Base-by-base conservation (phyloP, 1,140 invertebrate species). In the Lepidotrigona ventralis region DNA sequence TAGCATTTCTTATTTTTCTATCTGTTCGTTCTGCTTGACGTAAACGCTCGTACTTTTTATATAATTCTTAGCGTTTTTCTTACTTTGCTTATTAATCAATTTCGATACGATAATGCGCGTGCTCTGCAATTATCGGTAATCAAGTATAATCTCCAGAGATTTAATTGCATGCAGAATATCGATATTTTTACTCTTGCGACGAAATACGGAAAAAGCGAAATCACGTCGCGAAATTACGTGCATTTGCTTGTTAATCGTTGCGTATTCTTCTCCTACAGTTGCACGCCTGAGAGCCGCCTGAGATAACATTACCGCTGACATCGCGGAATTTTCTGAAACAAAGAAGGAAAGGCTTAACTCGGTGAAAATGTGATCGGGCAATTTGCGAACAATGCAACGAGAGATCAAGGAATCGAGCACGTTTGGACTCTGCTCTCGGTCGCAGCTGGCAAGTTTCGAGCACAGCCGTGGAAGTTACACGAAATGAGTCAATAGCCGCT, bases 401-500 rank as follows among this genome's bases (percentile, higher is more conserved):
- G 53, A 9, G 69, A 54, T 81, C 79, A 54, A 29, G 39, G 69
- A 79, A 74, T 82, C 64, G 56, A 56, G 33, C 72, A 15, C 33
- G 68, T 75, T 58, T 84, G 88, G 87, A 89, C 88, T 89, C 85
- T 88, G 88, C 53, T 66, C 88, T 84, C 46, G n/a, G 19, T 17
- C 68, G 72, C 88, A 89, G 88, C 88, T 88, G 88, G 66, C 69
- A 75, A 86, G 23, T 68, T 26, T 33, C 56, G 19, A 51, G 53
- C 53, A n/a, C 68, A 77, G 70, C 46, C 81, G 64, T 79, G 77
- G 77, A 88, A 83, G 63, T 88, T 72, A 69, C 71, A 54, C 77
- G 68, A 89, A 88, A 86, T 89, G 88, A 89, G 81, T 89, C 88
- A 89, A 85, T 76, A 64, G 60, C 29, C 70, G 64, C 74, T 64